Evolutionary conservation across 2,888 invertebrate species (phyloP).

Genomic region (Mythimna albipuncta): DNA sequence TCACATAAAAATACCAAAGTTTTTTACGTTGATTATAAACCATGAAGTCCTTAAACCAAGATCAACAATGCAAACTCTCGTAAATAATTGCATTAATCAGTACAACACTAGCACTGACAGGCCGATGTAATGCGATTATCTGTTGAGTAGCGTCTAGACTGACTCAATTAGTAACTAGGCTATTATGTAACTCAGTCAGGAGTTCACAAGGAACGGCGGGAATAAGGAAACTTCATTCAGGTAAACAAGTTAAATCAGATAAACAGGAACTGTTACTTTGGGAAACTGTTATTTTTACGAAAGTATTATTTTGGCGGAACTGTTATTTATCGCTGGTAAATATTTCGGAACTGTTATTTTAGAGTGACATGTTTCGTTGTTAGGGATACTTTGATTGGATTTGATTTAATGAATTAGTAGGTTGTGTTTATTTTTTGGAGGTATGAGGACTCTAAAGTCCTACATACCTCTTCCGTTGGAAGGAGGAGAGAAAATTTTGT

Average conservation of each 20-base stretch:
- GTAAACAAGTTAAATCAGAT: conserved; percentile 29
- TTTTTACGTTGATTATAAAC: background rate
- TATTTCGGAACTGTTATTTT: conserved; percentile 10
- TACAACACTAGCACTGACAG: conserved; percentile 33
- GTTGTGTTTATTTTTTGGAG: too few species aligned
- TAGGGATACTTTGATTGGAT: background rate
- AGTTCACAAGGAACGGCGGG: conserved; percentile 34
- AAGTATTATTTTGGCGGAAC: conserved; percentile 12
- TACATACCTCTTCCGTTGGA: too few species aligned
- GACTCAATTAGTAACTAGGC: conserved; percentile 59
- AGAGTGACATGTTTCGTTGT: background rate
- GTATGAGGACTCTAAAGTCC: too few species aligned
- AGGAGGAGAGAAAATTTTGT: too few species aligned
- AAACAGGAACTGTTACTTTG: conserved; percentile 27
- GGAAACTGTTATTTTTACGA: conserved; percentile 15
- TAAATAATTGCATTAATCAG: conserved; percentile 49
- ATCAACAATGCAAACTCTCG: conserved; percentile 27
- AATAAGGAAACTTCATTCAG: conserved; percentile 34
- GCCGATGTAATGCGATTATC: conserved; percentile 57
- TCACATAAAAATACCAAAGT: too few species aligned
- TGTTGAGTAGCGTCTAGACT: conserved; percentile 64
- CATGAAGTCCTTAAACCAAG: background rate
- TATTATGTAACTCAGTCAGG: conserved; percentile 60
- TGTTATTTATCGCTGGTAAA: background rate
- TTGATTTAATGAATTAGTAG: background rate